phyloP scores from a whole-genome alignment of 2,888 invertebrate genomes.

The Clistopyga incitator region DNA sequence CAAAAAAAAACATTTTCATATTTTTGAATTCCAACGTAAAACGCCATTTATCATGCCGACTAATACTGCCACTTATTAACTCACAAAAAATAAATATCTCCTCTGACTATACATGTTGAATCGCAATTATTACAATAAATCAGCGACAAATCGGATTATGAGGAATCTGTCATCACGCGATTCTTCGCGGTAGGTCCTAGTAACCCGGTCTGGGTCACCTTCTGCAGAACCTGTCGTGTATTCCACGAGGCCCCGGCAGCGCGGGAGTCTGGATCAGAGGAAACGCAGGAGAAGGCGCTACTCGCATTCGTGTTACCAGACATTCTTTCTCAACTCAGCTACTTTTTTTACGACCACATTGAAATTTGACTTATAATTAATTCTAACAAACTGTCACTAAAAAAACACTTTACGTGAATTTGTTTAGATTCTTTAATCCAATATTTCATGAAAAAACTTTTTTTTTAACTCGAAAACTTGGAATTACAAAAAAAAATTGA shows the following conservation, averaged over 20 bases:
- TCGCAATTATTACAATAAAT: conserved; percentile 17
- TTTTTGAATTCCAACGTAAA: background rate
- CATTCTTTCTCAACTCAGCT: no score
- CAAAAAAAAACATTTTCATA: no score
- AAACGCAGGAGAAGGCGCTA: conserved; percentile 29
- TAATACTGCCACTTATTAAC: background rate
- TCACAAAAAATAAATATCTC: background rate
- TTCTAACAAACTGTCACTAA: no score
- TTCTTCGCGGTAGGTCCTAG: conserved; percentile 58
- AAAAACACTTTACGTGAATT: no score
- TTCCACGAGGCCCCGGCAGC: conserved; percentile 19
- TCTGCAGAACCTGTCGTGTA: conserved; percentile 36
- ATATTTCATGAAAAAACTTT: no score
- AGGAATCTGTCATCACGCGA: conserved; percentile 55
- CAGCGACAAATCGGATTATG: conserved; percentile 27
- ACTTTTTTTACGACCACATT: no score
- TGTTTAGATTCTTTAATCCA: no score
- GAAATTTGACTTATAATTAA: no score
- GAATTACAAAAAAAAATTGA: no score
- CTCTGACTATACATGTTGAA: background rate
- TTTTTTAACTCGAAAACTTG: no score
- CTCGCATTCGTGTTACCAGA: background rate
- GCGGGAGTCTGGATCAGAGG: conserved; percentile 48
- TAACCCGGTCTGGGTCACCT: conserved; percentile 48
- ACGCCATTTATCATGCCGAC: background rate